Evolutionary conservation across 2,797 vertebrate species (phyloP), one percentile per base, ranked within the genome.

Genomic region (Cygnus olor): DNA sequence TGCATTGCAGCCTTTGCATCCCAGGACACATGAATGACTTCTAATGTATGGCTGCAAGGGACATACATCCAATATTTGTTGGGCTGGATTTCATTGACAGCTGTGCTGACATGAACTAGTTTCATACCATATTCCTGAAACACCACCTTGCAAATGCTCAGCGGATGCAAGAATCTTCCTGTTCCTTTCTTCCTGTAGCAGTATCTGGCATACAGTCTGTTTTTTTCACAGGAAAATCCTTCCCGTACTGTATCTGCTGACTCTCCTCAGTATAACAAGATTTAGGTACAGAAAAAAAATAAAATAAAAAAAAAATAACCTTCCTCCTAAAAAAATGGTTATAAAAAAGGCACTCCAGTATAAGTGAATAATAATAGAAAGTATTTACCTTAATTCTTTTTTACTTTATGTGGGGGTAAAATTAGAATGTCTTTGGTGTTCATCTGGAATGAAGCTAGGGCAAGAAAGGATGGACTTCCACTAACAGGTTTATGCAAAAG

Each of bases 61-160:
- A 82, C 57, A 87, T 38, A 58, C 30, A 84, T 24, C 54, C 36
- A 57, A 2, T 89, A 88, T 72, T 92, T 32, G 8, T 36, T 95
- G 77, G 76, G 68, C 83, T 64, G 36, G 71, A 85, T 85, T 97
- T 96, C 72, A 86, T 1, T 74, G 78, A 85, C 83, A 96, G 57
- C 81, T 95, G 81, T 89, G 79, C 63, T 69, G 30, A 51, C 44
- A 77, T 82, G 71, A 92, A 64, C 58, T 72, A 81, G 64, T 78
- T 93, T 85, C 84, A 82, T 80, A 80, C 69, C 9, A 5, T 47
- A 36, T 88, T 72, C 86, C 63, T 83, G 76, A 90, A 85, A 86
- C 7, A 36, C n/a, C 32, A 51, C 61, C 60, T 63, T 85, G 24
- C 88, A 92, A 57, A 90, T 57, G 10, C n/a, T 32, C 58, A 38